A percentile compares a stretch with the other conserved stretches of the same genome.
Evolutionary conservation across 1,140 invertebrate species (phyloP).

Genomic region (Halictus rubicundus): DNA sequence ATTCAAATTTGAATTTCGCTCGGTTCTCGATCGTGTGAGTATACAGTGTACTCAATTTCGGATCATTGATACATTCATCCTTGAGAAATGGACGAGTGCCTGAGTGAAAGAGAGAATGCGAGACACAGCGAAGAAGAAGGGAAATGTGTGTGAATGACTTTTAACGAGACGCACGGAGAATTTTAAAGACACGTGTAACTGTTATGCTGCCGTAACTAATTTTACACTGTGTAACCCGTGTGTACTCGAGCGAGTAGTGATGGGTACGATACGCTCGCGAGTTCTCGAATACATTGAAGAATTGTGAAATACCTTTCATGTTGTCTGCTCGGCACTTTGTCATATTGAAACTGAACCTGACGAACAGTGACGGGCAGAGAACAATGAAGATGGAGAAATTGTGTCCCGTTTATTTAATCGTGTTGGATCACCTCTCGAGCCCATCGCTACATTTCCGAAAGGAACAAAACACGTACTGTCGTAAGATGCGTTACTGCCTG

Average conservation of each 20-base stretch:
- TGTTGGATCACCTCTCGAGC: neutral
- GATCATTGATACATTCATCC: neutral
- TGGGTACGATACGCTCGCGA: neutral
- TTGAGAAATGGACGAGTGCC: slow-evolving; percentile 13
- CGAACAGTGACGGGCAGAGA: too few species aligned
- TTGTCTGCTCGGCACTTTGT: too few species aligned
- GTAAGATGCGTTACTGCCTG: slow-evolving; percentile 55
- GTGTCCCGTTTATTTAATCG: neutral
- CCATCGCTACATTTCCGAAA: neutral
- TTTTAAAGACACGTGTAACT: neutral
- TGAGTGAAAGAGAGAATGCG: neutral
- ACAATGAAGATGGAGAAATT: neutral
- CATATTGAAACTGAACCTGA: too few species aligned
- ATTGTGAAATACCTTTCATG: neutral
- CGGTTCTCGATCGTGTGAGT: too few species aligned
- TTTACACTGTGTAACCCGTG: neutral
- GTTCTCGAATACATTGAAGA: neutral
- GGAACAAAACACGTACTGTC: slow-evolving; percentile 16
- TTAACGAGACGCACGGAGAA: neutral
- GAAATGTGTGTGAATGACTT: neutral
- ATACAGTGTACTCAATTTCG: too few species aligned
- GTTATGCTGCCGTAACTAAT: slow-evolving; percentile 3
- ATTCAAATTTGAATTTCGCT: too few species aligned
- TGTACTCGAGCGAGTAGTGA: neutral
- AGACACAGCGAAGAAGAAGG: neutral